These are phyloP conservation scores for Rhineura floridana DNA, from an alignment of 2,113 vertebrate species.

Conservation along the genomic window DNA sequence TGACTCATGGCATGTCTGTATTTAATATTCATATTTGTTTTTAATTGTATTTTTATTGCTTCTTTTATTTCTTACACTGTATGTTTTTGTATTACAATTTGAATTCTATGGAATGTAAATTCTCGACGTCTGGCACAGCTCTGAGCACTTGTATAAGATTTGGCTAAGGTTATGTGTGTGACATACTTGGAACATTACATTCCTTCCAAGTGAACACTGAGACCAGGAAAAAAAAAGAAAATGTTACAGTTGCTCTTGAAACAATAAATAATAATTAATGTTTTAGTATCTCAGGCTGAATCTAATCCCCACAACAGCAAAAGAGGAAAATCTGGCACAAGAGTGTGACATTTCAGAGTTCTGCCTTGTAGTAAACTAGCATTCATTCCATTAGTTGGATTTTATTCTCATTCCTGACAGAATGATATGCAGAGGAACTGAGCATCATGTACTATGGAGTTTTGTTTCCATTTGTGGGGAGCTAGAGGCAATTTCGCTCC, in stretches of 20 bases:
- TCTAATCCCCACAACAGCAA: background rate
- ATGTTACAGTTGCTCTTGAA: background rate
- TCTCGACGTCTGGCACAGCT: background rate
- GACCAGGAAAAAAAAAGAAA: background rate
- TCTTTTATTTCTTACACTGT: too few species aligned
- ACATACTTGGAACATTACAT: background rate
- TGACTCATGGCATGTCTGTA: too few species aligned
- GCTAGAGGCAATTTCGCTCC: background rate
- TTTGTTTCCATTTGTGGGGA: too few species aligned
- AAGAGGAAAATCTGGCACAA: background rate
- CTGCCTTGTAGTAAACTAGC: background rate
- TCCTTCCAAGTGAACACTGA: constrained; percentile 3
- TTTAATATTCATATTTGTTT: too few species aligned
- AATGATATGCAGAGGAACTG: background rate
- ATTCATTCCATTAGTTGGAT: background rate
- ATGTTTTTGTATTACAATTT: too few species aligned
- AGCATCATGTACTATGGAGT: accelerated
- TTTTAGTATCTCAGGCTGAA: background rate
- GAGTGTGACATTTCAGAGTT: background rate
- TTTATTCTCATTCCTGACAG: background rate
- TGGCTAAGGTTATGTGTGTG: background rate
- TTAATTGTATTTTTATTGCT: too few species aligned
- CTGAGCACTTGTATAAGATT: background rate
- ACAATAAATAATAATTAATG: constrained; percentile 13
- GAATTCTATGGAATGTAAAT: too few species aligned